A percentile compares a stretch with the other conserved stretches of the same genome.
These are phyloP conservation scores for Mastigias papua DNA, from an alignment of 30 jellyfish, hydroid and myxozoan species.

Conservation along the genomic window DNA sequence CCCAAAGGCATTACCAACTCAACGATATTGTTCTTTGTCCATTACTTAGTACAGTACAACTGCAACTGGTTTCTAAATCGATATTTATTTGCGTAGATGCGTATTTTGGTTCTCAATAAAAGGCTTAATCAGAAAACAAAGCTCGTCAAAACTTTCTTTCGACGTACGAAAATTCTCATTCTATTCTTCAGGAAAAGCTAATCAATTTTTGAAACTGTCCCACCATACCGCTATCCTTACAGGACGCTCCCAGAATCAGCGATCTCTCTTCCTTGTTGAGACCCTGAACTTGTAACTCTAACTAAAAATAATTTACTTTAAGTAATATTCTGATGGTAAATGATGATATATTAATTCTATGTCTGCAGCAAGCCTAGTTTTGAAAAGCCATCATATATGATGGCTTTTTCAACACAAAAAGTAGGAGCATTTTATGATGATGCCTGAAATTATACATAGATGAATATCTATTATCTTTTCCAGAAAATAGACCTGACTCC, in stretches of 20 bases:
- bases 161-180: constrained; percentile 43
- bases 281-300: neutral
- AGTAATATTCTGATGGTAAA: neutral
- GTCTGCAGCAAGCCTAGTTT: neutral
- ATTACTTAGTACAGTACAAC: constrained; percentile 31
- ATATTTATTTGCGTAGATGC: constrained; percentile 22
- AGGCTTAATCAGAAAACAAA: constrained; percentile 25
- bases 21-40: constrained; percentile 56
- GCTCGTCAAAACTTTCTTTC: constrained; percentile 6
- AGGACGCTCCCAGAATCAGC: constrained; percentile 29
- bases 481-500: neutral
- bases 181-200: constrained; percentile 29
- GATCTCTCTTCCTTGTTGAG: neutral
- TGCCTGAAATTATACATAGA: neutral
- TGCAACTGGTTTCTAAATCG: constrained; percentile 51
- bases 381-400: neutral
- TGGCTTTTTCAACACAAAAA: neutral
- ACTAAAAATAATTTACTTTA: neutral
- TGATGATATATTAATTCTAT: neutral
- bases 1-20: constrained; percentile 69
- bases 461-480: neutral
- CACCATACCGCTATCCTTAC: constrained; percentile 51
- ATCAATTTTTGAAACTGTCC: constrained; percentile 1
- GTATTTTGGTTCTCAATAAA: constrained; percentile 39
- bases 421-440: neutral